Conservation (phyloP, 2,888 invertebrate genomes). For the Ecliptopera silaceata region DNA sequence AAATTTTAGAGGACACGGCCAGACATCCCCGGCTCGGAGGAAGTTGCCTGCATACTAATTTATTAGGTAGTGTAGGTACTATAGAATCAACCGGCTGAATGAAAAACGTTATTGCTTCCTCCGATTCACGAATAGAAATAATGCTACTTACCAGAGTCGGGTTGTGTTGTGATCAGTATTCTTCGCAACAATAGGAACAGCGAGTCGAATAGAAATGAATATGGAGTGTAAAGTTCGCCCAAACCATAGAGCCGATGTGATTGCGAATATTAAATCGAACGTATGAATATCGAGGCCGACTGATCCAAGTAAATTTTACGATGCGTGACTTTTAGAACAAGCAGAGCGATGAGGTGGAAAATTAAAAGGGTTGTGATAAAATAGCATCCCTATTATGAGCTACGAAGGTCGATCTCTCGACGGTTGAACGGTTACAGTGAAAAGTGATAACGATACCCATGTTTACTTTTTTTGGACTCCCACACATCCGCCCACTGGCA, state of each 20-base stretch:
- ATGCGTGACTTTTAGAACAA: slow-evolving; percentile 45
- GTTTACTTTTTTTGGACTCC: slow-evolving; percentile 59
- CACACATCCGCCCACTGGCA: slow-evolving; percentile 60
- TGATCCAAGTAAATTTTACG: slow-evolving; percentile 45
- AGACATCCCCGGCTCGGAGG: slow-evolving; percentile 61
- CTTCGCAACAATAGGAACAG: slow-evolving; percentile 51
- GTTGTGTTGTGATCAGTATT: slow-evolving; percentile 63
- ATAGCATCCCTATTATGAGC: slow-evolving; percentile 49
- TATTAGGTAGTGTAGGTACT: slow-evolving; percentile 43
- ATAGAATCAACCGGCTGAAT: slow-evolving; percentile 54
- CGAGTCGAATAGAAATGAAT: slow-evolving; percentile 66
- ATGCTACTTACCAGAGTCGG: slow-evolving; percentile 42
- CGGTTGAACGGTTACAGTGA: slow-evolving; percentile 32
- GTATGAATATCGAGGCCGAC: slow-evolving; percentile 44
- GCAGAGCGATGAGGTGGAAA: slow-evolving; percentile 65
- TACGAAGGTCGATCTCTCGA: slow-evolving; percentile 31
- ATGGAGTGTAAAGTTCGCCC: slow-evolving; percentile 65
- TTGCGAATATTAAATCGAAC: slow-evolving; percentile 49
- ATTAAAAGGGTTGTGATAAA: slow-evolving; percentile 57
- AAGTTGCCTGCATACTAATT: slow-evolving; percentile 72
- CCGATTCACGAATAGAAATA: slow-evolving; percentile 32
- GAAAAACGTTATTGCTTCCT: slow-evolving; percentile 38
- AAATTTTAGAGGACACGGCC: slow-evolving; percentile 63
- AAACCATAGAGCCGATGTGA: slow-evolving; percentile 54
- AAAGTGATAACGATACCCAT: slow-evolving; percentile 49